These are phyloP conservation scores for Drosophila elegans DNA, from an alignment of 1,140 invertebrate species.

Conservation along the genomic window DNA sequence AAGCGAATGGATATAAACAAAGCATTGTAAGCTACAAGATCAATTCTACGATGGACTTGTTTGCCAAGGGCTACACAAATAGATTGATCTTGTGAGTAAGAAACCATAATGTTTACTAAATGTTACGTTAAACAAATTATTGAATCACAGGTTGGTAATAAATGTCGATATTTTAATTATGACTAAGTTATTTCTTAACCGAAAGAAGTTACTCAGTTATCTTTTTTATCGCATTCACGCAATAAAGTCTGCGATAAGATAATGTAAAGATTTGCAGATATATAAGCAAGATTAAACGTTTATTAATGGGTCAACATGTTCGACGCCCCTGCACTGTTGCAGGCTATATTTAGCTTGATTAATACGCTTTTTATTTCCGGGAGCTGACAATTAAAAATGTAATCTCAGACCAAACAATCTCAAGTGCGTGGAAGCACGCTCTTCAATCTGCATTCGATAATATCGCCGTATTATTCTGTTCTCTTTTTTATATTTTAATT, in stretches of 20 bases:
- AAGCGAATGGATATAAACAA: neutral
- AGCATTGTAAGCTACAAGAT: conserved; percentile 1
- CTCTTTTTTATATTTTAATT: conserved; percentile 45
- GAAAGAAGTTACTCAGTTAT: neutral
- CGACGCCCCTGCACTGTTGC: conserved; percentile 15
- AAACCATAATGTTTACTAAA: no score
- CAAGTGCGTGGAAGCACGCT: conserved; percentile 46
- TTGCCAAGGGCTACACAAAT: conserved; percentile 13
- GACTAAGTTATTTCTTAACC: conserved; percentile 15
- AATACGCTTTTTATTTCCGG: conserved; percentile 40
- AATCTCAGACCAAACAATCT: conserved; percentile 28
- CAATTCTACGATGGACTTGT: neutral
- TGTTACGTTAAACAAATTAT: conserved; percentile 11
- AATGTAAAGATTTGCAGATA: conserved; percentile 25
- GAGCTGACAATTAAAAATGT: conserved; percentile 44
- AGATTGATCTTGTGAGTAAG: neutral
- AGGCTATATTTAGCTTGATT: conserved; percentile 42
- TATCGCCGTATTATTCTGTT: conserved; percentile 23
- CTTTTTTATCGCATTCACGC: conserved; percentile 16
- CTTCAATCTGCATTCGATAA: conserved; percentile 42
- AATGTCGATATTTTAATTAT: neutral
- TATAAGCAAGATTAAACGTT: conserved; percentile 24
- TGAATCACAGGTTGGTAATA: neutral
- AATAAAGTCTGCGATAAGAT: conserved; percentile 36
- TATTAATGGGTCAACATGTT: conserved; percentile 36